phyloP scores from a whole-genome alignment of 2,888 invertebrate species.

The Cantharis lateralis region DNA sequence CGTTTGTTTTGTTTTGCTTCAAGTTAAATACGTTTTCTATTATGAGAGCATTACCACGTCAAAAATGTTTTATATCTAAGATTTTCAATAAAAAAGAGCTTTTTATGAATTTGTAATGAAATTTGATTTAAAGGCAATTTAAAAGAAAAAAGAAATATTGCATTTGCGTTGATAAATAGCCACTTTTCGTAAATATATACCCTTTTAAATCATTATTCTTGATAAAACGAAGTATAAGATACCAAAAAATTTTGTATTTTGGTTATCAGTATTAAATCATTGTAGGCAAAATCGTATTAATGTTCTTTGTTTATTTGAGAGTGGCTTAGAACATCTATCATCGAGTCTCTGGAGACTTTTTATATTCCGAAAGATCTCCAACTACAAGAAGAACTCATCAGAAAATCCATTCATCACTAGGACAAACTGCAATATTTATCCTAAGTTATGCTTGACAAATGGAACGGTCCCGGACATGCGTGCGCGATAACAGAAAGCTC shows the following conservation, averaged over 20 bases:
- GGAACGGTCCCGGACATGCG: conserved; percentile 47
- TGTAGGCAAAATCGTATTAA: conserved; percentile 14
- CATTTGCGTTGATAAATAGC: conserved; percentile 3
- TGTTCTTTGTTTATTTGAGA: conserved; percentile 31
- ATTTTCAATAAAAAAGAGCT: background rate
- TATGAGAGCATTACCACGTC: background rate
- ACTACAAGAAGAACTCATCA: conserved; percentile 39
- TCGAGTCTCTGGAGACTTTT: conserved; percentile 34
- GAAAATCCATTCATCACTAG: conserved; percentile 47
- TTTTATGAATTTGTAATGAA: conserved; percentile 12
- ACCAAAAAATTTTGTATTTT: conserved; percentile 2
- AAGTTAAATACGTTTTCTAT: background rate
- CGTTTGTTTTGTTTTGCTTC: background rate
- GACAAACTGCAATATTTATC: conserved; percentile 38
- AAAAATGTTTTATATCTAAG: background rate
- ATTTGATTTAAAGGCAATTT: conserved; percentile 16
- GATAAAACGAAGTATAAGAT: background rate
- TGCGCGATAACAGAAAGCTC: conserved; percentile 47
- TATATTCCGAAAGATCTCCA: conserved; percentile 30
- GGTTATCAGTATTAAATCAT: background rate
- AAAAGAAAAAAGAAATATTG: conserved; percentile 7
- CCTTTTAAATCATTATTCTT: conserved; percentile 18
- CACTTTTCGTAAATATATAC: conserved; percentile 8
- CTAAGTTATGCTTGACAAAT: conserved; percentile 48
- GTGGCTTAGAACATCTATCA: conserved; percentile 35